phyloP scores from a whole-genome alignment of 2,113 vertebrate species.

The Tringa solitaria region DNA sequence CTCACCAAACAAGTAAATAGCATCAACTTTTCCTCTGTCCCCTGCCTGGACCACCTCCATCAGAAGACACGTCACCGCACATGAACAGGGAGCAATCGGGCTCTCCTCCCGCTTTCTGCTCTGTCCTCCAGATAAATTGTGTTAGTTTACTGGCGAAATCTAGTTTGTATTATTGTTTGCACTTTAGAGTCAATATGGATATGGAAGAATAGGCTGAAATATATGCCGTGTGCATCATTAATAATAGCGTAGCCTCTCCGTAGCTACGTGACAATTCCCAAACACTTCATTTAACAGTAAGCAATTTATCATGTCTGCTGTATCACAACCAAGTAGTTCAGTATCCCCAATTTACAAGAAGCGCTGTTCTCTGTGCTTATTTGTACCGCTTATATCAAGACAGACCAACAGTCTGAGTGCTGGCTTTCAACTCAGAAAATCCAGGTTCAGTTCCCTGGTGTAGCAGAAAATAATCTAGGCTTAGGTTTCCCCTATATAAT shows the following conservation, averaged over 20 bases:
- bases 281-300: constrained; percentile 31
- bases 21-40: not conserved
- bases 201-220: constrained; percentile 53
- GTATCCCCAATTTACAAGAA: not conserved
- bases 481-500: not conserved
- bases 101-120: not conserved
- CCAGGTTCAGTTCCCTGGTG: not conserved
- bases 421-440: not conserved
- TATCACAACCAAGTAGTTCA: not conserved
- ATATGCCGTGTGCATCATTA: constrained; percentile 32
- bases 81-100: accelerated
- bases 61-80: accelerated
- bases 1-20: not conserved
- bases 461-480: not conserved
- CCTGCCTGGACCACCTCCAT: not conserved
- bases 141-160: constrained; percentile 50
- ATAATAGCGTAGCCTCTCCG: not conserved
- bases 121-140: constrained; percentile 38
- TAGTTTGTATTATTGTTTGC: constrained; percentile 46
- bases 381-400: not conserved
- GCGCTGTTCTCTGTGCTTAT: not conserved
- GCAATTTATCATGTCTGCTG: constrained; percentile 42
- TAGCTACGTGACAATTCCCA: constrained; percentile 30
- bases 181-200: constrained; percentile 44
- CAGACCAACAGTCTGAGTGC: not conserved